Evolutionary conservation across 2,888 invertebrate species (phyloP).

Genomic region (Disparrhopalites patrizii): DNA sequence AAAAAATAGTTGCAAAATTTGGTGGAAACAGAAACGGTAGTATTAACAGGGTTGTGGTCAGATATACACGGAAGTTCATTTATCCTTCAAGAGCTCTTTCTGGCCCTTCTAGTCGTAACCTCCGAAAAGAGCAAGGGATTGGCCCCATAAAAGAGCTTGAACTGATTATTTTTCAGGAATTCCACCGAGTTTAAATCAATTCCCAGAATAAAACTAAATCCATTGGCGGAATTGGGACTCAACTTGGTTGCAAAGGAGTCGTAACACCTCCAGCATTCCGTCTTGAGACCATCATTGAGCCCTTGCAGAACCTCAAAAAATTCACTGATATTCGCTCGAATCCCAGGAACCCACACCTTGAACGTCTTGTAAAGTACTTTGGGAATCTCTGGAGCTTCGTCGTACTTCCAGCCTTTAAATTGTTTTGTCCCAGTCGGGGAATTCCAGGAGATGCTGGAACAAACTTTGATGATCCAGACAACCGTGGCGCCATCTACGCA

Average conservation of each 20-base stretch:
- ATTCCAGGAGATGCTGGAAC: background rate
- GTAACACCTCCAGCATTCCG: background rate
- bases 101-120: background rate
- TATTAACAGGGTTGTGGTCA: too few relatives aligned
- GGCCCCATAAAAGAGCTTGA: background rate
- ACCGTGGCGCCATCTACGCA: background rate
- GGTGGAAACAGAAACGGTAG: too few relatives aligned
- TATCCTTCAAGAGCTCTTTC: background rate
- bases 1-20: too few relatives aligned
- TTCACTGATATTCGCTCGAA: background rate
- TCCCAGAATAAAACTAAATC: background rate
- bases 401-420: background rate
- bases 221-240: background rate
- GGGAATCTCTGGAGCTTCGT: background rate
- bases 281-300: background rate
- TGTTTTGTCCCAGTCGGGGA: background rate
- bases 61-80: too few relatives aligned
- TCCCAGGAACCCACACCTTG: background rate
- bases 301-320: conserved; percentile 4
- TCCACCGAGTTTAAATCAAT: background rate
- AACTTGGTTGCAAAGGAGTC: background rate
- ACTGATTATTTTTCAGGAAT: background rate
- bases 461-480: background rate
- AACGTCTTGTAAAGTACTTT: background rate
- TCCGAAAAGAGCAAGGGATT: background rate